phyloP scores from a whole-genome alignment of 2,888 invertebrate genomes.

The Phengaris arion region DNA sequence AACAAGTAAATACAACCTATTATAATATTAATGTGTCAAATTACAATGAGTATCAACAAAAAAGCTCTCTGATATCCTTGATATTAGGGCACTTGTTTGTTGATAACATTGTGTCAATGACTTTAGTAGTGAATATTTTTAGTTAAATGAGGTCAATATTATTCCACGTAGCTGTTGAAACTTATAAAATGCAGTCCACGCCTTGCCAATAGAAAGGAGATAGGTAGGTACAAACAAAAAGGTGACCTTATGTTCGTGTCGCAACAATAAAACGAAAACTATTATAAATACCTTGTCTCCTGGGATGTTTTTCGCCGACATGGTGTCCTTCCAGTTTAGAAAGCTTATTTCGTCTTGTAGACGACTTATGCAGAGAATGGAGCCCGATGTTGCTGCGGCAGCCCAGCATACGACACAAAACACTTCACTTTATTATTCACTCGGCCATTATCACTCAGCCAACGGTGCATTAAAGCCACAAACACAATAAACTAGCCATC shows the following conservation, averaged over 20 bases:
- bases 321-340: conserved; percentile 73
- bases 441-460: conserved; percentile 76
- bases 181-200: conserved; percentile 41
- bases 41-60: not conserved
- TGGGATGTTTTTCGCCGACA: conserved; percentile 90
- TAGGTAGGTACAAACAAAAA: conserved; percentile 63
- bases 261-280: conserved; percentile 31
- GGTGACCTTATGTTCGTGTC: conserved; percentile 44
- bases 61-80: not conserved
- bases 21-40: not conserved
- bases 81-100: not conserved
- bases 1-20: no score
- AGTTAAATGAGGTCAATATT: conserved; percentile 8
- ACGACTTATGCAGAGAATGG: conserved; percentile 77
- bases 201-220: conserved; percentile 65
- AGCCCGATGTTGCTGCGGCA: conserved; percentile 73
- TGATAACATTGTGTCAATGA: not conserved
- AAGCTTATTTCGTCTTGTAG: conserved; percentile 73
- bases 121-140: not conserved
- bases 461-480: conserved; percentile 75
- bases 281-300: conserved; percentile 86
- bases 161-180: conserved; percentile 35
- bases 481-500: conserved; percentile 75
- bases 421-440: conserved; percentile 76
- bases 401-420: conserved; percentile 78